phyloP scores from a whole-genome alignment of 2,113 vertebrate species.

The Carassius auratus region DNA sequence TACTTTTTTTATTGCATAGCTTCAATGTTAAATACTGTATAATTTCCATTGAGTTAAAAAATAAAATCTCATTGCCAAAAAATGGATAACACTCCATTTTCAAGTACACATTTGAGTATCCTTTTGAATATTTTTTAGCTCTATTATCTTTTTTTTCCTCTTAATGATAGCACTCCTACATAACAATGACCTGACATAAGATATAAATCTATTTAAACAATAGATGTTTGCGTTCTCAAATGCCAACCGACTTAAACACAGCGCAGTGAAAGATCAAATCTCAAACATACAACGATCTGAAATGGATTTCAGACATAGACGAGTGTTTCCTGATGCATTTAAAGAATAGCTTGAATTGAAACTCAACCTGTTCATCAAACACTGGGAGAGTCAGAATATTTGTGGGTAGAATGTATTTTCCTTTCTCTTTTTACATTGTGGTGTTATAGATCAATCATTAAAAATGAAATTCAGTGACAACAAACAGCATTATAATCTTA shows the following conservation, averaged over 20 bases:
- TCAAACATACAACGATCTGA: background rate
- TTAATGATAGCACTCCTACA: background rate
- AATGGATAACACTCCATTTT: background rate
- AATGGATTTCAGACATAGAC: background rate
- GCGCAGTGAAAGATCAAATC: background rate
- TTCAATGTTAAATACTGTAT: background rate
- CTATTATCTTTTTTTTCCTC: background rate
- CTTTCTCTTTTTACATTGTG: background rate
- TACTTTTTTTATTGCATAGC: background rate
- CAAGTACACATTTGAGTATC: background rate
- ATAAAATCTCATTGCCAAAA: background rate
- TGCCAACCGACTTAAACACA: background rate
- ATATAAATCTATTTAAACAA: background rate
- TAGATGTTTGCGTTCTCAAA: background rate
- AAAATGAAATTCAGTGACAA: background rate
- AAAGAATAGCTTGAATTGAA: slow-evolving; percentile 46
- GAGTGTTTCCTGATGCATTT: background rate
- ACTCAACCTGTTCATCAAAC: slow-evolving; percentile 55
- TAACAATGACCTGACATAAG: background rate
- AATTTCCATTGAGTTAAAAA: background rate
- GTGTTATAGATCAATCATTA: background rate
- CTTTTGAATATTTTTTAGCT: background rate
- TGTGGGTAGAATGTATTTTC: background rate
- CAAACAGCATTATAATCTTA: background rate
- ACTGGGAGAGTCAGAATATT: background rate